A percentile compares a stretch with the other conserved stretches of the same genome.
Conservation (phyloP, 1,140 invertebrate species). For the Neotoxoptera formosana region DNA sequence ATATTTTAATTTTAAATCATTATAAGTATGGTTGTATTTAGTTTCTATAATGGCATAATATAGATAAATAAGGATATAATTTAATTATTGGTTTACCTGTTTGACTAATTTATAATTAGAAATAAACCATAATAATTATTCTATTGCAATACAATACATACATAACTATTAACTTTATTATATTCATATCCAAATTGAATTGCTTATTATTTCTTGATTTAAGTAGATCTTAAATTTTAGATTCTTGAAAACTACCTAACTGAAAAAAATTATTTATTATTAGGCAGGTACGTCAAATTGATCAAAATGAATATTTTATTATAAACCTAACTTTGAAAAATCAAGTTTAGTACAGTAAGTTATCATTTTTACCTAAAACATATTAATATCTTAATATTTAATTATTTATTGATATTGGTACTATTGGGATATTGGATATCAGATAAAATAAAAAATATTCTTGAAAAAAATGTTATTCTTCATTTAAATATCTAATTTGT, state of each 20-base stretch:
- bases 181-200: neutral
- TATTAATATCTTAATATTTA: too few species aligned
- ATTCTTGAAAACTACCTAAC: neutral
- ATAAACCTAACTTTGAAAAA: too few species aligned
- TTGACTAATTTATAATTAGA: neutral
- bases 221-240: neutral
- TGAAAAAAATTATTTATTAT: neutral
- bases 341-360: too few species aligned
- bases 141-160: neutral
- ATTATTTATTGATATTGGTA: too few species aligned
- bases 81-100: neutral
- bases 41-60: neutral
- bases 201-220: neutral
- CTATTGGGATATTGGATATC: too few species aligned
- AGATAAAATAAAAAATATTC: too few species aligned
- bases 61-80: neutral
- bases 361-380: too few species aligned
- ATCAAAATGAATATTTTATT: too few species aligned
- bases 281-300: too few species aligned
- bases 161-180: neutral
- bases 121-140: neutral
- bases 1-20: neutral
- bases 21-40: neutral
- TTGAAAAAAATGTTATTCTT: neutral
- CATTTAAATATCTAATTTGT: too few species aligned